Conservation (phyloP, 2,113 vertebrate species). For the Mormoops blainvillei region DNA sequence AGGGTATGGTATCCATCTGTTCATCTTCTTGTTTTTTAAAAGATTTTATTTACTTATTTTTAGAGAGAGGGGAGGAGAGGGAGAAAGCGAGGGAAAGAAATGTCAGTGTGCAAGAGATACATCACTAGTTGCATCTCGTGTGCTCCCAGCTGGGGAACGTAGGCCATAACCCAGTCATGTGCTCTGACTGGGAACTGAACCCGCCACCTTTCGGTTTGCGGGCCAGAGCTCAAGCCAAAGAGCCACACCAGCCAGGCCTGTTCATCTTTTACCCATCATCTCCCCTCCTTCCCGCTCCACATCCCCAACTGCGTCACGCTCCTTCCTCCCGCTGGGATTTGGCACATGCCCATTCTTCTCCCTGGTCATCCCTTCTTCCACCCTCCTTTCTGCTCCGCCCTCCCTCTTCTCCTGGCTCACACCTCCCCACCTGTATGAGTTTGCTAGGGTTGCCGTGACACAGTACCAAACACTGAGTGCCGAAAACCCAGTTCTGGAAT, state of each 20-base stretch:
- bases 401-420: background rate
- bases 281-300: background rate
- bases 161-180: no score
- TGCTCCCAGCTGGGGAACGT: no score
- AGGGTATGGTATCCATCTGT: background rate
- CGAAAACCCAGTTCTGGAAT: background rate
- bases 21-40: no score
- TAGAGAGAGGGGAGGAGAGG: no score
- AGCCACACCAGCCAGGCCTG: no score
- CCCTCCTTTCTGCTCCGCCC: background rate
- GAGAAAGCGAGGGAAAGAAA: no score
- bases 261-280: background rate
- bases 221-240: no score
- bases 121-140: no score
- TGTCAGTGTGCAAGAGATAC: no score
- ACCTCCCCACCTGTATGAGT: background rate
- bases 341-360: background rate
- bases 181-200: no score
- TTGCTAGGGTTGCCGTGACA: background rate
- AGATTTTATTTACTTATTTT: no score
- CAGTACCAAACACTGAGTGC: accelerated
- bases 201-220: no score
- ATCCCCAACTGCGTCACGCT: accelerated
- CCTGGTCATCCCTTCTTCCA: background rate
- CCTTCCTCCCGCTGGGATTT: background rate